Base-by-base conservation (phyloP, 2,888 invertebrate genomes). In the Thecophora atra region DNA sequence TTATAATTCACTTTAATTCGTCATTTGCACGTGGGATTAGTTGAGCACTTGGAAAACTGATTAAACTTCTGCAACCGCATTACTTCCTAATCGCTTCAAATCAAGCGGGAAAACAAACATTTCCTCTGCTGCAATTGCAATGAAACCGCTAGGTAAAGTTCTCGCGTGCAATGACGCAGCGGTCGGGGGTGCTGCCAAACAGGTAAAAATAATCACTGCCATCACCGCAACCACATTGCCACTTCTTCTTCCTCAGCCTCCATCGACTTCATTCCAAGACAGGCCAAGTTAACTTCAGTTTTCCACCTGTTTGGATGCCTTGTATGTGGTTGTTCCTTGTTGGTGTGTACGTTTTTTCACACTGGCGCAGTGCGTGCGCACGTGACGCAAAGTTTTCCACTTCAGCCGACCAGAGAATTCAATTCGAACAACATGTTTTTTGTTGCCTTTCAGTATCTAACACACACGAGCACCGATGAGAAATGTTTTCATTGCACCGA, bases 21-120 rank as follows among this genome's bases (percentile, higher is more conserved):
- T 3, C 21, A 19, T 37, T 13, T 21, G 21, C n/a, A 21, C 19
- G 54, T 21, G n/a, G n/a, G n/a, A n/a, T n/a, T n/a, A n/a, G n/a
- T 54, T 24, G 21, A 5, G 8, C 37, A 13, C 19, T 24, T 64
- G 17, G 47, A 2, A 37, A 37, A 37, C 37, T 37, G 37, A 37
- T 26, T n/a, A 30, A 24, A 17, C 66, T 26, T 66, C 52, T 52
- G 30, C 28, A 30, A n/a, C 52, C 28, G 24, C 63, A 51, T 83
- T 81, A 81, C 83, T 78, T 78, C 82, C 82, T 83, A 82, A 81
- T 81, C 83, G 82, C 81, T 82, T 70, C 62, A 51, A 62, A 70
- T 70, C 62, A 62, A 62, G 70, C 70, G 28, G 70, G 30, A 70
- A 70, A 70, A 70, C 47, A 60, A 62, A 62, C 70, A 70, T 70